A percentile compares a stretch with the other conserved stretches of the same genome.
Evolutionary conservation across 2,113 vertebrate species (phyloP).

Genomic region (Megaceryle torquata): DNA sequence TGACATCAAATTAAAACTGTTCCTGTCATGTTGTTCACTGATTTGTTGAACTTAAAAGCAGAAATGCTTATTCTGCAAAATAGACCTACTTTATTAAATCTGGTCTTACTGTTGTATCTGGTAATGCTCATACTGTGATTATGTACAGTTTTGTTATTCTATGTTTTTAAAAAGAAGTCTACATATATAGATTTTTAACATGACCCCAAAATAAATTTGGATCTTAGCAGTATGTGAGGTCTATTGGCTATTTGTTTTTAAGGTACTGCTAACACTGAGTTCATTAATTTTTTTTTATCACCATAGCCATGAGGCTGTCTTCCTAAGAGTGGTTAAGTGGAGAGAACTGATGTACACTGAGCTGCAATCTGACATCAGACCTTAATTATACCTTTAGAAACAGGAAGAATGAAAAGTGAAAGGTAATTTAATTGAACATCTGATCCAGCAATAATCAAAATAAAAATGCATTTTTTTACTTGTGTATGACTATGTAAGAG

Average conservation of each 20-base stretch:
- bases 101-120: background rate
- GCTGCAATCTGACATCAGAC: constrained; percentile 31
- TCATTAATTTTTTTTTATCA: background rate
- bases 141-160: background rate
- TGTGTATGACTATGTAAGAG: background rate
- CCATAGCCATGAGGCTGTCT: background rate
- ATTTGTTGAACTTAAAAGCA: constrained; percentile 9
- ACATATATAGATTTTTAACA: background rate
- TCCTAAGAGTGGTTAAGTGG: constrained; percentile 50
- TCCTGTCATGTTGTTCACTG: background rate
- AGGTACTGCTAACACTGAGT: background rate
- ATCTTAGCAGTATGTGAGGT: background rate
- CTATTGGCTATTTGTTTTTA: constrained; percentile 21
- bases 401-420: constrained; percentile 46
- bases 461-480: constrained; percentile 16
- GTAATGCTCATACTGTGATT: background rate
- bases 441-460: constrained; percentile 44
- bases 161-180: background rate
- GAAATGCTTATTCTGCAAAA: constrained; percentile 26
- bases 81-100: background rate
- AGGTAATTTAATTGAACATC: constrained; percentile 27
- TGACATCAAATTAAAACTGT: constrained; percentile 14
- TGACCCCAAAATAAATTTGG: background rate
- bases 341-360: constrained; percentile 23
- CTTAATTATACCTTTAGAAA: constrained; percentile 61